Percentiles rank a stretch among this genome's conserved stretches.
These are phyloP conservation scores for Pissodes strobi DNA, from an alignment of 1,140 invertebrate species.

Conservation along the genomic window DNA sequence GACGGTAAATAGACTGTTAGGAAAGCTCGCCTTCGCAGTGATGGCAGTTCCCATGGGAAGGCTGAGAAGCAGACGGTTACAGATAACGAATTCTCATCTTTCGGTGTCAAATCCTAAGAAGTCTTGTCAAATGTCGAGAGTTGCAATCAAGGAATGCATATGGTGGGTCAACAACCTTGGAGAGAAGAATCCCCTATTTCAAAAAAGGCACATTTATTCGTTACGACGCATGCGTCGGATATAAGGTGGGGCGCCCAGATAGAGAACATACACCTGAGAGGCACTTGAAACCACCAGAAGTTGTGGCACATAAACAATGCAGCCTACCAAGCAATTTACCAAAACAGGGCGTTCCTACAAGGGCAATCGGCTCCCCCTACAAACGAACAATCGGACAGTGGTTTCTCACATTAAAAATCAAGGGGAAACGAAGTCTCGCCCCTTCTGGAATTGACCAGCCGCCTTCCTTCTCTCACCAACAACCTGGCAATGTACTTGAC, in stretches of 20 bases:
- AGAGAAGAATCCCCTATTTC: neutral
- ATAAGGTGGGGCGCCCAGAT: slow-evolving; percentile 9
- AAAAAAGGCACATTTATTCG: neutral
- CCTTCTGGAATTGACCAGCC: too few relatives aligned
- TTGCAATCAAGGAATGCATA: neutral
- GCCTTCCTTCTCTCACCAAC: neutral
- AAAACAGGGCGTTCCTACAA: neutral
- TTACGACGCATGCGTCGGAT: slow-evolving; percentile 2
- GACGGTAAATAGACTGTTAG: neutral
- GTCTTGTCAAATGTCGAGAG: neutral
- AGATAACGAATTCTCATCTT: neutral
- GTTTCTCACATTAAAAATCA: neutral
- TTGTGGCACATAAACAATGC: slow-evolving; percentile 11
- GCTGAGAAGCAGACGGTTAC: neutral
- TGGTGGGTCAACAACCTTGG: neutral
- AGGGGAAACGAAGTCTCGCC: too few relatives aligned
- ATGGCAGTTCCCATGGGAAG: neutral
- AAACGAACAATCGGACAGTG: neutral
- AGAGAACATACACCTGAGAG: neutral
- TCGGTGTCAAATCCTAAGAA: neutral
- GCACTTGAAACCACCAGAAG: neutral
- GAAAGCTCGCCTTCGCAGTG: neutral
- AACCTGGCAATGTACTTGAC: neutral
- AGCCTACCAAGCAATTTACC: neutral
- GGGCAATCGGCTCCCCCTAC: neutral